These are phyloP conservation scores for Drosophila helvetica DNA, from an alignment of 2,888 invertebrate species.

Conservation along the genomic window DNA sequence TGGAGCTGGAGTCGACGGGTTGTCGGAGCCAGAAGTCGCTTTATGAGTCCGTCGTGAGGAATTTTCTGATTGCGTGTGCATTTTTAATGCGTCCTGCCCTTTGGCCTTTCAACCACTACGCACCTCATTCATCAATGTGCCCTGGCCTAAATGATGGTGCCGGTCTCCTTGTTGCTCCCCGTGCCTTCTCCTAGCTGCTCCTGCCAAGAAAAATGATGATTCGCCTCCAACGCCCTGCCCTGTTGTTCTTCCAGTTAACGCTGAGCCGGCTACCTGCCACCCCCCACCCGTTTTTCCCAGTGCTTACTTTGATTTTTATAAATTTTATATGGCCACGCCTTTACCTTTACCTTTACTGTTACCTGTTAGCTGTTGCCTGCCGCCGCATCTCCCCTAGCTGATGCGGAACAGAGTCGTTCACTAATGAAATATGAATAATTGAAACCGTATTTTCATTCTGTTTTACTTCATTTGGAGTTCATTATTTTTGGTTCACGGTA, in stretches of 20 bases:
- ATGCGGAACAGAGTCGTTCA: constrained; percentile 39
- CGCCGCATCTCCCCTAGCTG: constrained; percentile 1
- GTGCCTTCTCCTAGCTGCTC: constrained; percentile 3
- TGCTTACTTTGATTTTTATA: constrained; percentile 74
- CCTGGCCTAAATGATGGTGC: constrained; percentile 46
- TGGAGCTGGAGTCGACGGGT: constrained; percentile 2
- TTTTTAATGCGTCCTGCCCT: constrained; percentile 68
- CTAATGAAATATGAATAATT: constrained; percentile 79
- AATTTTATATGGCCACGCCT: constrained; percentile 71
- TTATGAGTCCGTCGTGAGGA: constrained; percentile 49
- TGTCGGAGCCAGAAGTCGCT: constrained; percentile 24
- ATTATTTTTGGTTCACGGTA: constrained; percentile 69
- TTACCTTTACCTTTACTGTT: constrained; percentile 18
- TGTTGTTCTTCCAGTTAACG: constrained; percentile 32
- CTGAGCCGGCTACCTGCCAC: constrained; percentile 19
- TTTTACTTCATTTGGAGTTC: constrained; percentile 76
- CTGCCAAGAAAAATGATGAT: constrained; percentile 72
- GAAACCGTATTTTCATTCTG: constrained; percentile 72
- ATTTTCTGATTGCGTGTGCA: constrained; percentile 78
- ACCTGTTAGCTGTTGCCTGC: background rate
- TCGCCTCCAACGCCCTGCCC: constrained; percentile 14
- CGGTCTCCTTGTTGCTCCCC: background rate
- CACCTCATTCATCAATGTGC: constrained; percentile 75
- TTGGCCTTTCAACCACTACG: constrained; percentile 57
- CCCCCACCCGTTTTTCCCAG: constrained; percentile 19